Base-by-base conservation (phyloP, 2,888 invertebrate genomes). In the Malacosoma neustria region DNA sequence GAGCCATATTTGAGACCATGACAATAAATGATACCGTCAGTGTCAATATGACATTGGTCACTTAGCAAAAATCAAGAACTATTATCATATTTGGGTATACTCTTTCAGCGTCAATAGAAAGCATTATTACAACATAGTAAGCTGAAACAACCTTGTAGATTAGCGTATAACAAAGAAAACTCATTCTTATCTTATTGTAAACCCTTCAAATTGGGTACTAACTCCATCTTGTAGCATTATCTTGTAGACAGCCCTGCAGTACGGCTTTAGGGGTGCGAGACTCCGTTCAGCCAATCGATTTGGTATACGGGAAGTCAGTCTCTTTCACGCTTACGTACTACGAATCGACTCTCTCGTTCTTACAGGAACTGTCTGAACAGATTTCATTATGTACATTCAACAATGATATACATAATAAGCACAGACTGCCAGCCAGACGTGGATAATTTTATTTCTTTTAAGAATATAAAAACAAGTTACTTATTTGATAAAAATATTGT, bases 241-340 rank as follows among this genome's bases (percentile, higher is more conserved):
- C 45, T 41, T 15, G 40, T 45, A 53, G 54, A 54, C 70, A 70
- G 43, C 73, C 74, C 71, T 69, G 59, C 54, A 48, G 57, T 63
- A 67, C 66, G 65, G 59, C 54, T 68, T 71, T 64, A 68, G 67
- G 79, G 75, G 77, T 70, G 74, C 54, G 60, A 46, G 42, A 54
- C 43, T 48, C 51, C 40, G 15, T 22, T 22, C 33, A 30, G 64
- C 57, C 59, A 46, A 65, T 54, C 72, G 75, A 84, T 82, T 46
- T 61, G 63, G 76, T 77, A 76, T 70, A 68, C 80, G 67, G 70
- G 69, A 62, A 63, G 45, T 45, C 45, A 58, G 46, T 63, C 75
- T 51, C 69, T 61, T 49, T 75, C 72, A 35, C 68, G 44, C 55
- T 40, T 22, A 41, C 42, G 43, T 57, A 46, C 50, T 52, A 44